Evolutionary conservation across 2,888 invertebrate genomes (phyloP).

Genomic region (Boloria euphrosyne): DNA sequence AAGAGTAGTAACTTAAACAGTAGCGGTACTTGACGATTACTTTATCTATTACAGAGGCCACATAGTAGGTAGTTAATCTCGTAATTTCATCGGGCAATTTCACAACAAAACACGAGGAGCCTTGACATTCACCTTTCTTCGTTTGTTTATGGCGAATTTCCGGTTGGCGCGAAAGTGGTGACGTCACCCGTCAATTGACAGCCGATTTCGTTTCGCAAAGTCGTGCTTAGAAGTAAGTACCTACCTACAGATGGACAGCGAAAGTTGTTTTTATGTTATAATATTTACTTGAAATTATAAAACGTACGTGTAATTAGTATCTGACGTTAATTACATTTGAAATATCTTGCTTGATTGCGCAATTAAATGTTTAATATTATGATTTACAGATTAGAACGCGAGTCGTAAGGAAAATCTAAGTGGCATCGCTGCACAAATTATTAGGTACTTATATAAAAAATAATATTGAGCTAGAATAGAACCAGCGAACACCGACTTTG

Average conservation of each 20-base stretch:
- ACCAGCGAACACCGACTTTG: no score
- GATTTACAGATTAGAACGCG: no score
- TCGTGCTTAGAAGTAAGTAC: conserved; percentile 39
- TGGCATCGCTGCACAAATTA: no score
- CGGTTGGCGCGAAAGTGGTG: conserved; percentile 69
- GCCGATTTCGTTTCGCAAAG: conserved; percentile 48
- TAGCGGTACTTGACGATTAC: conserved; percentile 13
- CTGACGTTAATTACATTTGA: conserved; percentile 5
- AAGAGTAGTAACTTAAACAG: conserved; percentile 4
- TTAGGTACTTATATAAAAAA: no score
- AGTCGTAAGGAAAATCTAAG: no score
- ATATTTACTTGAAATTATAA: conserved; percentile 29
- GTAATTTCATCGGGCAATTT: conserved; percentile 33
- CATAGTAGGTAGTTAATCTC: conserved; percentile 28
- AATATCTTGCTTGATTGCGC: conserved; percentile 13
- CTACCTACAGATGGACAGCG: conserved; percentile 37
- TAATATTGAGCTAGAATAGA: no score
- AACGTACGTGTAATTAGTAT: conserved; percentile 13
- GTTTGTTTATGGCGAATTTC: conserved; percentile 59
- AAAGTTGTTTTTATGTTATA: conserved; percentile 41
- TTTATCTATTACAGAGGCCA: conserved; percentile 25
- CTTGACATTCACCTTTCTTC: conserved; percentile 76
- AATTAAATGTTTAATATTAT: background rate
- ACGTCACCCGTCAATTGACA: conserved; percentile 51
- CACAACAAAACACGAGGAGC: conserved; percentile 50